A percentile compares a stretch with the other conserved stretches of the same genome.
Evolutionary conservation across 2,113 vertebrate genomes (phyloP).

Genomic region (human (Homo sapiens)): DNA sequence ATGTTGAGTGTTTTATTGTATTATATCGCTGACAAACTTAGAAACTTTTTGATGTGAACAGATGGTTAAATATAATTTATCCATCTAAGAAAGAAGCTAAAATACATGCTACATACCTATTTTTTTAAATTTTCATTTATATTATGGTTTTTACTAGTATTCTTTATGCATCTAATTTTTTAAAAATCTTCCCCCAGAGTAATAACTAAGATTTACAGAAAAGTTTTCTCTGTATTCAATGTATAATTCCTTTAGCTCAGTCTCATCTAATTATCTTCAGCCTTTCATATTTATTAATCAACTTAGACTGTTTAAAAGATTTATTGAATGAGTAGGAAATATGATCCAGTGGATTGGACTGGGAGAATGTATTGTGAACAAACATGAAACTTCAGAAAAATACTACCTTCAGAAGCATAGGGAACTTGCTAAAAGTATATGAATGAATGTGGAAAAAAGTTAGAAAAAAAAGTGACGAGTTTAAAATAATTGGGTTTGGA

Average conservation of each 20-base stretch:
- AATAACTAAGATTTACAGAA: neutral
- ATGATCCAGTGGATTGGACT: neutral
- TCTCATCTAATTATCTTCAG: neutral
- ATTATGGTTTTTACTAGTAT: neutral
- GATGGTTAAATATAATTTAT: neutral
- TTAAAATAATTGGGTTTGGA: neutral
- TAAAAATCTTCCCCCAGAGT: neutral
- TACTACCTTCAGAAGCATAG: neutral
- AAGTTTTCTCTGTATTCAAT: neutral
- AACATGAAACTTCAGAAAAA: neutral
- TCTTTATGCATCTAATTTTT: neutral
- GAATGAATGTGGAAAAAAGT: neutral
- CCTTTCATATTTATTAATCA: neutral
- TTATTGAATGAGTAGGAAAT: neutral
- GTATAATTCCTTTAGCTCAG: neutral
- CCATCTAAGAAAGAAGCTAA: neutral
- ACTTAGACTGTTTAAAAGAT: constrained; percentile 14
- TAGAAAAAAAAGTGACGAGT: neutral
- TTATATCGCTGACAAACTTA: neutral
- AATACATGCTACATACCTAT: neutral
- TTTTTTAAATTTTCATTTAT: neutral
- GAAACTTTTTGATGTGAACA: neutral
- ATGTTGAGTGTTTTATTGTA: neutral
- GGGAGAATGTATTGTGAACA: neutral
- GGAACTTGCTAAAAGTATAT: neutral